A percentile compares a stretch with the other conserved stretches of the same genome.
phyloP scores from a whole-genome alignment of 2,797 vertebrate genomes.

The Aselliscus stoliczkanus region DNA sequence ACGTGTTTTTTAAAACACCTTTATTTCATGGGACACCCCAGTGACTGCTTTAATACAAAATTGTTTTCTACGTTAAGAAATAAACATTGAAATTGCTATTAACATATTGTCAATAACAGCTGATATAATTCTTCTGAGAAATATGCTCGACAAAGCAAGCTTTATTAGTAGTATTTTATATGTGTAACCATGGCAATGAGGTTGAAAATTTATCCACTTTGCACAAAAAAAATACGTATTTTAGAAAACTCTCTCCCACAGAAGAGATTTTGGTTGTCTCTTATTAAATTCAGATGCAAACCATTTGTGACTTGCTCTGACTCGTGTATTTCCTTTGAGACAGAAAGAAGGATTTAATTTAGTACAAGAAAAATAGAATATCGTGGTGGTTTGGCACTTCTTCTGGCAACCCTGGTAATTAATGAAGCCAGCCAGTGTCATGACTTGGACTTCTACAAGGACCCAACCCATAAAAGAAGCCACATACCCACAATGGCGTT shows the following conservation, averaged over 20 bases:
- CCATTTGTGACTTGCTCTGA: neutral
- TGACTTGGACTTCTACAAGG: neutral
- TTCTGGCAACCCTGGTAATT: neutral
- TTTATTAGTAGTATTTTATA: neutral
- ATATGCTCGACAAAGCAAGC: neutral
- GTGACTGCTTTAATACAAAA: neutral
- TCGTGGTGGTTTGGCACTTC: neutral
- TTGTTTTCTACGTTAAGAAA: constrained; percentile 9
- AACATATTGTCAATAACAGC: neutral
- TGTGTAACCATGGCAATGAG: neutral
- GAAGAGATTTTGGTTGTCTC: neutral
- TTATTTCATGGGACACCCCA: neutral
- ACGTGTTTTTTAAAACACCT: too few species aligned
- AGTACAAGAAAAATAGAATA: neutral
- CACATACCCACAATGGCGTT: neutral
- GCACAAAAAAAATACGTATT: neutral
- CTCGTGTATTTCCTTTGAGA: neutral
- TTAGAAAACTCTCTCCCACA: constrained; percentile 7
- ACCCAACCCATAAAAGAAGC: neutral
- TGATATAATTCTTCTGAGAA: neutral
- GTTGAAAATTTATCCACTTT: neutral
- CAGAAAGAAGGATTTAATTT: constrained; percentile 30
- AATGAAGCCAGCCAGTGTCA: neutral
- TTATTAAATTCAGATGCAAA: constrained; percentile 29
- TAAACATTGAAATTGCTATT: neutral